Percentiles rank a stretch among this genome's conserved stretches.
Evolutionary conservation across 2,888 invertebrate species (phyloP).

Genomic region (Pseudococcus jackbeardsleyi): DNA sequence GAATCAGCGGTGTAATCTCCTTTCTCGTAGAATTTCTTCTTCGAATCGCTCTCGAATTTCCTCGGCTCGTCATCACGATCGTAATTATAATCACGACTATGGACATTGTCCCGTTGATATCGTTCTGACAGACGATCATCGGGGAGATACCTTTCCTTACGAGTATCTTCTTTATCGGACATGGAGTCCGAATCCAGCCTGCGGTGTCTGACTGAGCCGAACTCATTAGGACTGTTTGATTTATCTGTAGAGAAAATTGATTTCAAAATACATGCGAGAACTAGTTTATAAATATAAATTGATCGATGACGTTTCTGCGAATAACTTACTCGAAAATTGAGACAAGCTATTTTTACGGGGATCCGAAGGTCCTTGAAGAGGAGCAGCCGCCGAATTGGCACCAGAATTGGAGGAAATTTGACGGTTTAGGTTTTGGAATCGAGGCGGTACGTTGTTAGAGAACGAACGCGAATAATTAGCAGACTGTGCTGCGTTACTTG

Average conservation of each 20-base stretch:
- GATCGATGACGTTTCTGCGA: no score
- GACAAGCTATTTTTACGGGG: constrained; percentile 24
- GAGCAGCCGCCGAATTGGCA: neutral
- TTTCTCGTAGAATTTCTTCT: constrained; percentile 45
- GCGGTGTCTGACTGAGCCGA: neutral
- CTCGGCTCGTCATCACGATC: constrained; percentile 18
- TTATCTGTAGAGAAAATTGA: constrained; percentile 18
- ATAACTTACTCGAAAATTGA: constrained; percentile 22
- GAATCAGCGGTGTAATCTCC: constrained; percentile 45
- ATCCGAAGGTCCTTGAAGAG: neutral
- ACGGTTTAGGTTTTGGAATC: constrained; percentile 60
- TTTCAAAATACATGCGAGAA: neutral
- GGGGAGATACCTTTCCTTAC: constrained; percentile 41
- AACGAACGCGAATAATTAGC: constrained; percentile 49
- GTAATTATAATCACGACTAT: constrained; percentile 16
- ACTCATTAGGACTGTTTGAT: constrained; percentile 6
- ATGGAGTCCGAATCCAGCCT: constrained; percentile 49
- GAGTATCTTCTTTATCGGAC: constrained; percentile 57
- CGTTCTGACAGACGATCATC: constrained; percentile 26
- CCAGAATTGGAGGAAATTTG: constrained; percentile 18
- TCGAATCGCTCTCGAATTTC: constrained; percentile 38
- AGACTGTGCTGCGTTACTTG: neutral
- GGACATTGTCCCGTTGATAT: neutral
- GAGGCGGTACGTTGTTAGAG: constrained; percentile 47
- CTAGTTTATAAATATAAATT: no score